Percentiles rank a stretch among this genome's conserved stretches.
phyloP scores from a whole-genome alignment of 2,888 invertebrate genomes.

The Rhamnusium bicolor region DNA sequence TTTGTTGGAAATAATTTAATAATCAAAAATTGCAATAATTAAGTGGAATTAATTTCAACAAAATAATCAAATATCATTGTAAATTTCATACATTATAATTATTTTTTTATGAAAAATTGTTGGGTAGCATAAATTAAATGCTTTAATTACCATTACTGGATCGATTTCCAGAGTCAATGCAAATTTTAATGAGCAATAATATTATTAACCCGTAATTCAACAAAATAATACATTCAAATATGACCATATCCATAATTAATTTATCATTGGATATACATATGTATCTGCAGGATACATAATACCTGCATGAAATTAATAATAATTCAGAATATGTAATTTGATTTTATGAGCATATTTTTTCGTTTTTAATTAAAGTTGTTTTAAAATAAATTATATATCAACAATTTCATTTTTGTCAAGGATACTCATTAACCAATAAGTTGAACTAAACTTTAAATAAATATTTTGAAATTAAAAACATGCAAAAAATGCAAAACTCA shows the following conservation, averaged over 20 bases:
- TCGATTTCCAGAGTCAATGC: conserved; percentile 2
- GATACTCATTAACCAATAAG: too few species aligned
- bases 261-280: conserved; percentile 22
- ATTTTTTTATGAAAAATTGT: background rate
- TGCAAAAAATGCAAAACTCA: too few species aligned
- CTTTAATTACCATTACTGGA: conserved; percentile 22
- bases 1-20: background rate
- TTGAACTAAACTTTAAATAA: too few species aligned
- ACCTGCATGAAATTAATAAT: conserved; percentile 20
- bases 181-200: conserved; percentile 18
- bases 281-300: conserved; percentile 21
- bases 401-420: background rate
- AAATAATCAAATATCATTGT: background rate
- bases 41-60: background rate
- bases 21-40: background rate
- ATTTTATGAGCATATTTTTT: background rate
- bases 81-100: background rate
- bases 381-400: background rate
- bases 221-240: conserved; percentile 27
- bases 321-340: conserved; percentile 17
- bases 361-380: background rate
- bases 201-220: conserved; percentile 28
- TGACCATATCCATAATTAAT: conserved; percentile 29
- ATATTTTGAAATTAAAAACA: too few species aligned
- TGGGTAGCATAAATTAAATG: background rate